Evolutionary conservation across 1,140 invertebrate species (phyloP).

Genomic region (Bombyx mandarina): DNA sequence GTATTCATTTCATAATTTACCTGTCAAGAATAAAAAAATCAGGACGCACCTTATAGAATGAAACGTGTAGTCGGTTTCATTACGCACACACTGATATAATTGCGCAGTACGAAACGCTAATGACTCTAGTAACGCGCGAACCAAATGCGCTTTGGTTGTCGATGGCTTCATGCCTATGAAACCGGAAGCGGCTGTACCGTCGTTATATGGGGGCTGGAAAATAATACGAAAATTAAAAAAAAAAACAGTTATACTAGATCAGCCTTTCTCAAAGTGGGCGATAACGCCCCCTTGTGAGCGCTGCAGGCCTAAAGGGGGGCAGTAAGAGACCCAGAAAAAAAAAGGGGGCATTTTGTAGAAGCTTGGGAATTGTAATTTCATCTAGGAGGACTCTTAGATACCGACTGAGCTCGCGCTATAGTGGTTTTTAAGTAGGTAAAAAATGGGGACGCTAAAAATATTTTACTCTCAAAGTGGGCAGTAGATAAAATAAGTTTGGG

Average conservation of each 20-base stretch:
- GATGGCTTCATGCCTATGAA: conserved; percentile 89
- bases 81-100: conserved; percentile 78
- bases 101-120: conserved; percentile 88
- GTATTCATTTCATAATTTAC: too few species aligned
- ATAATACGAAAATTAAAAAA: background rate
- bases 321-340: too few species aligned
- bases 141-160: conserved; percentile 83
- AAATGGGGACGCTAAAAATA: too few species aligned
- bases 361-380: too few species aligned
- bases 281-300: background rate
- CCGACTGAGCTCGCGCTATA: too few species aligned
- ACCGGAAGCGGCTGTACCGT: conserved; percentile 84
- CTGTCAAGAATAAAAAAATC: background rate
- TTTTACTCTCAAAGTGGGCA: too few species aligned
- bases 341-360: too few species aligned
- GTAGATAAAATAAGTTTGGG: too few species aligned
- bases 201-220: conserved; percentile 87
- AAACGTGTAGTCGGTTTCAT: conserved; percentile 76
- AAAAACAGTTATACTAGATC: background rate
- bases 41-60: conserved; percentile 73
- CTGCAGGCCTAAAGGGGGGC: too few species aligned
- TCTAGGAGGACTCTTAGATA: too few species aligned
- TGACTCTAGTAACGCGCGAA: conserved; percentile 88
- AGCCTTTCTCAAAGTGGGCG: too few species aligned
- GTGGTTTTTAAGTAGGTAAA: too few species aligned